Base-by-base conservation (phyloP, 2,888 invertebrate species). In the Pelosia muscerda region DNA sequence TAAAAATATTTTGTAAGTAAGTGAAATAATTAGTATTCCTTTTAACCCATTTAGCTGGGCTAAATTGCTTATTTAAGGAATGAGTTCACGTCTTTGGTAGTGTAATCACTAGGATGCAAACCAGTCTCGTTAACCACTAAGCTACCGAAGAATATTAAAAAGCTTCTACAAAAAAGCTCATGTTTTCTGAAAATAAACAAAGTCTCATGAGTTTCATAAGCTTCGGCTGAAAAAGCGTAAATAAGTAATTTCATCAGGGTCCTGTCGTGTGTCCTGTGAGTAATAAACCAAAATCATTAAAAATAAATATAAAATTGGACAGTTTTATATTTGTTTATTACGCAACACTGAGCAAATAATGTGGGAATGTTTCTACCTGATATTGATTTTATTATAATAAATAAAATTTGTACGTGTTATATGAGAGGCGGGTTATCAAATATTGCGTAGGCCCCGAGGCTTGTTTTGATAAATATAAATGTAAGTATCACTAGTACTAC, bases 401-500 rank as follows among this genome's bases (percentile, higher is more conserved):
- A 58, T 58, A 61, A 61, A 61, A 54, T 65, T 59, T 62, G 19
- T 60, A 38, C 25, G 53, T 59, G 72, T 69, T 71, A 71, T 58
- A 69, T 65, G 28, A 57, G 57, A 53, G 42, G n/a, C 34, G 28
- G 58, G 57, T 59, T 54, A 60, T 57, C 34, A 38, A 62, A 58
- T 38, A 65, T 56, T 57, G 28, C 57, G 9, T 49, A 64, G 15
- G 31, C 23, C 49, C 58, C 2, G 61, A 53, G 57, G 55, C 58
- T 56, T 49, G 28, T 61, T 73, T 62, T 59, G 67, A 63, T n/a
- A 58, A 68, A 66, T 56, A 71, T 72, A 71, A 19, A 42, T 42
- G 19, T 65, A 69, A 71, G 57, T 71, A 56, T 66, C 56, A 63
- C 63, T 66, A 65, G 58, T 68, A 69, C 71, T 70, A 62, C 68